Conservation (phyloP, 2,888 invertebrate species). For the Nephrocerus scutellatus region DNA sequence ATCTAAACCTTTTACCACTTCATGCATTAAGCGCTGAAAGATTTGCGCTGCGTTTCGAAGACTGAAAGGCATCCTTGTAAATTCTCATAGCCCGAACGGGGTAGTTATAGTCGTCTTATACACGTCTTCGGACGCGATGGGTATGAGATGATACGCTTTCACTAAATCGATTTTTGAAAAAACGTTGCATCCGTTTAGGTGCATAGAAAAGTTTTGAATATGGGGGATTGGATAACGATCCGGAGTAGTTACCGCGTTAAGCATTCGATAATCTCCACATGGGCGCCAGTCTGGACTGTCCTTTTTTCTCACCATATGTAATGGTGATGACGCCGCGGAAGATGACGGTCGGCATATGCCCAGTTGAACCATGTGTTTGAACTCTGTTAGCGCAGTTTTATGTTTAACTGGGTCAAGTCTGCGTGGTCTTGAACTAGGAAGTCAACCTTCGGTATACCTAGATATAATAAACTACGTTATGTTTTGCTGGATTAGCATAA, state of each 20-base stretch:
- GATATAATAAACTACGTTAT: no score
- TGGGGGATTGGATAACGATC: conserved; percentile 4
- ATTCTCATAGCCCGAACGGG: no score
- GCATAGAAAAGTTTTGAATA: conserved; percentile 3
- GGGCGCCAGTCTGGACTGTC: conserved; percentile 4
- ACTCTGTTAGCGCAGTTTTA: conserved; percentile 3
- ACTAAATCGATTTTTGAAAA: conserved; percentile 7
- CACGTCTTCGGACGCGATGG: no score
- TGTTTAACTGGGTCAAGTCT: conserved; percentile 2
- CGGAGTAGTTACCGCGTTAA: conserved; percentile 2
- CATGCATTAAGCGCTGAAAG: no score
- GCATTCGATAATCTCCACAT: conserved; percentile 3
- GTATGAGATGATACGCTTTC: conserved; percentile 4
- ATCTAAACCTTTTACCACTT: no score
- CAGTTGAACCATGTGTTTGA: conserved; percentile 6
- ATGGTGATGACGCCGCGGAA: background rate
- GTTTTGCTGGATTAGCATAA: no score
- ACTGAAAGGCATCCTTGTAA: no score
- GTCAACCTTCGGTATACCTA: conserved; percentile 3
- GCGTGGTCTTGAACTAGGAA: conserved; percentile 1
- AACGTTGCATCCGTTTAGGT: background rate
- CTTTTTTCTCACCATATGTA: conserved; percentile 8
- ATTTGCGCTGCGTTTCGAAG: no score
- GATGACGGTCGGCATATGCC: conserved; percentile 5
- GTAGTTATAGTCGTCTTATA: no score